Evolutionary conservation across 2,888 invertebrate genomes (phyloP).

Genomic region (Ophion ellenae): DNA sequence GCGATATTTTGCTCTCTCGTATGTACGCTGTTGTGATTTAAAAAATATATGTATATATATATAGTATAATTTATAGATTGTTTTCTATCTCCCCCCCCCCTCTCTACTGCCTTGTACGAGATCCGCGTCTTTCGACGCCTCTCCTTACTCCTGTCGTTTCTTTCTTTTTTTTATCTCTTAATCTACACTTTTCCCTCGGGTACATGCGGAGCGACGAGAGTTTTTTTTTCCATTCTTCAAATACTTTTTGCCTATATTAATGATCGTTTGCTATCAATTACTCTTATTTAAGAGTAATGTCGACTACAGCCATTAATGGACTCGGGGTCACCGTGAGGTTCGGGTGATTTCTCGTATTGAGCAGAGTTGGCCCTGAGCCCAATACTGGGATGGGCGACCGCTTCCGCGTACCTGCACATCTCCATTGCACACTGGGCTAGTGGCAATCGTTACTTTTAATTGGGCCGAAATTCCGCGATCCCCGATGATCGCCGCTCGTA

Average conservation of each 20-base stretch:
- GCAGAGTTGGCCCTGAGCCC: neutral
- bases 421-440: slow-evolving; percentile 27
- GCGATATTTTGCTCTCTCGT: slow-evolving; percentile 55
- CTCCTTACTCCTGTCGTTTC: slow-evolving; percentile 1
- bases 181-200: slow-evolving; percentile 7
- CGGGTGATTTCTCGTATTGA: neutral
- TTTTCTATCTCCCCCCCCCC: slow-evolving; percentile 38
- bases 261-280: slow-evolving; percentile 1
- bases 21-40: slow-evolving; percentile 29
- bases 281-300: neutral
- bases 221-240: neutral
- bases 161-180: slow-evolving; percentile 9
- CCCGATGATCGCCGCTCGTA: slow-evolving; percentile 51
- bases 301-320: neutral
- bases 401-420: slow-evolving; percentile 44
- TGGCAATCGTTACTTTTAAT: slow-evolving; percentile 78
- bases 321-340: neutral
- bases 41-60: slow-evolving; percentile 28
- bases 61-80: slow-evolving; percentile 31
- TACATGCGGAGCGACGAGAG: slow-evolving; percentile 23
- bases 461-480: slow-evolving; percentile 73
- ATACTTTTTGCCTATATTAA: slow-evolving; percentile 34
- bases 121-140: slow-evolving; percentile 44
- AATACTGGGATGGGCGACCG: neutral
- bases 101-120: slow-evolving; percentile 8